These are phyloP conservation scores for Muraenolepis orangiensis DNA, from an alignment of 2,797 vertebrate genomes.

Conservation along the genomic window DNA sequence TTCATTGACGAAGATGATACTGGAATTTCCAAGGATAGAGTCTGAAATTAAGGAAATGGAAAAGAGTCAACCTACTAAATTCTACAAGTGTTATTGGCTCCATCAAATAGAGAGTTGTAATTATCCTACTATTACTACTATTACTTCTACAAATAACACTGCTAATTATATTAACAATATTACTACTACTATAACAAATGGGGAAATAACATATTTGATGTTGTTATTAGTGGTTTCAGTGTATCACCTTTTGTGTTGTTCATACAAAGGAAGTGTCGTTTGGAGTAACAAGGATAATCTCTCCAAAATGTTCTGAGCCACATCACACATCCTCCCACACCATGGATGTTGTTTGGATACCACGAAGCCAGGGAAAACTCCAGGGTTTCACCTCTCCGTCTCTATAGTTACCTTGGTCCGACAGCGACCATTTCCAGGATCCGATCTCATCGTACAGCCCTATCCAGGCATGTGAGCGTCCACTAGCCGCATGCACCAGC, in stretches of 20 bases:
- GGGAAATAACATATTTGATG: too few relatives aligned
- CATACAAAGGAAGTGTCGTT: neutral
- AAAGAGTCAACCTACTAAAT: neutral
- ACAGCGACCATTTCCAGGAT: neutral
- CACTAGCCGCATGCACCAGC: neutral
- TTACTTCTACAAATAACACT: too few relatives aligned
- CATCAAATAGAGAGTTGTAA: neutral
- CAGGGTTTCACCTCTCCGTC: neutral
- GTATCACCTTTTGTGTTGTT: neutral
- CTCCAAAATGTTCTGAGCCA: neutral
- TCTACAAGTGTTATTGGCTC: too few relatives aligned
- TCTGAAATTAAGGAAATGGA: neutral
- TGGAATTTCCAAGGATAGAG: neutral
- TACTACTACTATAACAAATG: too few relatives aligned
- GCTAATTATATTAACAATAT: too few relatives aligned
- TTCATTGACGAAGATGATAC: neutral
- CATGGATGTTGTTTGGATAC: neutral
- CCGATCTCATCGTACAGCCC: neutral
- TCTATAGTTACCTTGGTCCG: neutral
- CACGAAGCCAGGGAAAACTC: neutral
- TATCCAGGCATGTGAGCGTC: neutral
- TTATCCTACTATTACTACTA: neutral
- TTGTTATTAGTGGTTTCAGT: too few relatives aligned
- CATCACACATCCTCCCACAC: neutral
- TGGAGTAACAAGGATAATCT: neutral